Evolutionary conservation across 37 sponge, comb jelly and placozoan species (phyloP), one percentile per base, ranked within the genome.

Genomic region (Sycon ciliatum): DNA sequence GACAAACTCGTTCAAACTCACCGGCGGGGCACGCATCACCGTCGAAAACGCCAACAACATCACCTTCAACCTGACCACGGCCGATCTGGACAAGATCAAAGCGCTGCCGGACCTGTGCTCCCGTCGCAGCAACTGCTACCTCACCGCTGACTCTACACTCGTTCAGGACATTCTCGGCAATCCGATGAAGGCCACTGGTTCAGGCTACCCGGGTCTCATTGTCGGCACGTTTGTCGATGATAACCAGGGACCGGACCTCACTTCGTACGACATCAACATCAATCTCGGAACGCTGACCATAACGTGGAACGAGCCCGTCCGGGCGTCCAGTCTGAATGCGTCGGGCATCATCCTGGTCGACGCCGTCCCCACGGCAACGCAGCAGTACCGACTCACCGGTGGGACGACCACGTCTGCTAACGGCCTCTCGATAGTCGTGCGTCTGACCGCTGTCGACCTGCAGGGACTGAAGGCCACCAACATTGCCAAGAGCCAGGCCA

Each of bases 61-160:
- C n/a, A 55, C 37, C 1, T 63, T 92, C 23, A 71, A 63, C 16
- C 57, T 92, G 5, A 60, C 76, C 16, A 9, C 46, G 34, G 29
- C 3, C 4, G 93, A 92, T 40, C 34, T 80, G 0, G 39, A 68
- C 40, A 64, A 77, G 11, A 73, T 92, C 27, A 73, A 84, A 67
- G 58, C 54, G 33, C 82, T 87, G 39, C 32, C 67, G 9, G 53
- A 87, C 20, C 81, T 92, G 27, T 92, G 93, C 67, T 83, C 78
- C 2, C 83, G 84, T 80, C 63, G 93, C 63, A 86, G 93, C 72
- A 87, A 92, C 64, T 92, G 93, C 65, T 92, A 92, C 68, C 65
- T 87, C 9, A 35, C 76, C 1, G 65, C 84, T 0, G 35, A 29
- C 54, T 61, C 22, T 22, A 86, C 68, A n/a, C 74, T 81, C 22